Evolutionary conservation across 2,797 vertebrate genomes (phyloP).

Genomic region (Chaenodraco wilsoni): DNA sequence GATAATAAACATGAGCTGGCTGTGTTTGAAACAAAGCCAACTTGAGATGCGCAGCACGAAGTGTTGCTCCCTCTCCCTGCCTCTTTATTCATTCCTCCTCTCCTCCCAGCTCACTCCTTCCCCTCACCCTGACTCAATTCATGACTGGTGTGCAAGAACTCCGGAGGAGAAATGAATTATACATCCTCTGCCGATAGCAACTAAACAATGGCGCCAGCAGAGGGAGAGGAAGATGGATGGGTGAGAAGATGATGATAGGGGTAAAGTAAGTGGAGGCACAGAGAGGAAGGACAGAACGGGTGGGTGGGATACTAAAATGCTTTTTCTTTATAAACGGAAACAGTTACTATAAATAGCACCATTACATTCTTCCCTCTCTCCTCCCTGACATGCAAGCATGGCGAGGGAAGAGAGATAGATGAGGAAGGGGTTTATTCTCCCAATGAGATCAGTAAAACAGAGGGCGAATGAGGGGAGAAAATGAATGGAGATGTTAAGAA

Average conservation of each 20-base stretch:
- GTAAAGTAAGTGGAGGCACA: constrained; percentile 7
- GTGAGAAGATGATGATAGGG: constrained; percentile 51
- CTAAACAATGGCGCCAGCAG: constrained; percentile 53
- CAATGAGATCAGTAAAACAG: constrained; percentile 46
- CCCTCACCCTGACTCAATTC: constrained; percentile 38
- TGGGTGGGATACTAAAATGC: constrained; percentile 38
- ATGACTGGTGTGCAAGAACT: constrained; percentile 56
- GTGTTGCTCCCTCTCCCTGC: constrained; percentile 51
- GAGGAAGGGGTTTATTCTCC: constrained; percentile 40
- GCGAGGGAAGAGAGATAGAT: constrained; percentile 34
- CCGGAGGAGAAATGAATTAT: constrained; percentile 64
- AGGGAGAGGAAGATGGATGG: constrained; percentile 28
- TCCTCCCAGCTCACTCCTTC: constrained; percentile 18
- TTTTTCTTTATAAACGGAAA: constrained; percentile 62
- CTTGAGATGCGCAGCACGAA: constrained; percentile 81
- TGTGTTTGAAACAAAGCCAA: constrained; percentile 68
- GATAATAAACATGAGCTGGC: constrained; percentile 50
- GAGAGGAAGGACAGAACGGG: constrained; percentile 28
- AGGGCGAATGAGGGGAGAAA: constrained; percentile 16
- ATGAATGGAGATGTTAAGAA: constrained; percentile 31
- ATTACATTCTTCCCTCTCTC: constrained; percentile 66
- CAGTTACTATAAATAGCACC: constrained; percentile 82
- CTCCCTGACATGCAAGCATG: constrained; percentile 61
- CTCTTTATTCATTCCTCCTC: constrained; percentile 45
- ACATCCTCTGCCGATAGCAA: constrained; percentile 61